Evolutionary conservation across 2,113 vertebrate species (phyloP).

Genomic region (Cariama cristata): DNA sequence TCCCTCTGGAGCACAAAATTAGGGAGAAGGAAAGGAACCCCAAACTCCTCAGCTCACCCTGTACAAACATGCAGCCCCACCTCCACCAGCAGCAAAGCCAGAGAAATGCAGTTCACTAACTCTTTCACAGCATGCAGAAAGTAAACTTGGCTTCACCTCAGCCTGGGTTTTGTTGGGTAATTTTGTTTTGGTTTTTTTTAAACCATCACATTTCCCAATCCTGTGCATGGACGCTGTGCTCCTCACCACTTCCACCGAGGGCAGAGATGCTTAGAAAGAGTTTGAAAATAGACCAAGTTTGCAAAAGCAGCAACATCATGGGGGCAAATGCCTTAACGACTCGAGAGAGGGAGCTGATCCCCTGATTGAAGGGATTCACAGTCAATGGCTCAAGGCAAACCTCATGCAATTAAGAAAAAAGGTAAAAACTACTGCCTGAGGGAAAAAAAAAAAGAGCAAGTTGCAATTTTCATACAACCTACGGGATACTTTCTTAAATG

Average conservation of each 20-base stretch:
- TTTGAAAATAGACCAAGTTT: not conserved
- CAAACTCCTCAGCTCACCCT: not conserved
- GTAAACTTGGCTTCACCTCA: not conserved
- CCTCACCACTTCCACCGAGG: not conserved
- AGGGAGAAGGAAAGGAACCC: not conserved
- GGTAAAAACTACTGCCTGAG: not conserved
- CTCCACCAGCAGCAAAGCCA: not conserved
- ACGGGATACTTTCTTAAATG: not conserved
- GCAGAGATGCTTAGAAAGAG: not conserved
- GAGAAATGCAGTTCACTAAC: not conserved
- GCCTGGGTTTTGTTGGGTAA: not conserved
- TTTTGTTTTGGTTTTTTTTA: not conserved
- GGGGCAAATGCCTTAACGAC: not conserved
- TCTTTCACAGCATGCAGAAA: not conserved
- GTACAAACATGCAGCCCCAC: not conserved
- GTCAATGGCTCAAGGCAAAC: not conserved
- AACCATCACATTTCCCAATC: not conserved
- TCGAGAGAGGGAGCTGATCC: constrained; percentile 16
- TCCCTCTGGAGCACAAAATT: not conserved
- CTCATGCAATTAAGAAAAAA: not conserved
- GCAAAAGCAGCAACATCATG: not conserved
- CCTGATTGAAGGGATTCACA: rapidly evolving
- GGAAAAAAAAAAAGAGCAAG: not conserved
- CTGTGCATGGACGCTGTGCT: rapidly evolving
- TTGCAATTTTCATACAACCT: not conserved